phyloP scores from a whole-genome alignment of 1,140 invertebrate genomes.

The Oreohelix idahoensis region DNA sequence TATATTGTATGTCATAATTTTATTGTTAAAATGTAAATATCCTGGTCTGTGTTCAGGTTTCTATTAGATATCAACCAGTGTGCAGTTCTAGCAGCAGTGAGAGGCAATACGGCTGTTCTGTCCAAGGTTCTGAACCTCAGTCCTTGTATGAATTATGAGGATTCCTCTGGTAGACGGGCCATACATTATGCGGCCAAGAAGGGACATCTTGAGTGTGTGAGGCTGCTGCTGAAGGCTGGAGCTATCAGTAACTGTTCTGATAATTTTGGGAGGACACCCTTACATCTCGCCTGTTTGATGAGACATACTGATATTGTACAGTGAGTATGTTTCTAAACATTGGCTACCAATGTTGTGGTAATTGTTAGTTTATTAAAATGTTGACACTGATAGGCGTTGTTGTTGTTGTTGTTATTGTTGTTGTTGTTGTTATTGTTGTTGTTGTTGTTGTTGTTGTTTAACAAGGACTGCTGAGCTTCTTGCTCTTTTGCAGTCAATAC shows the following conservation, averaged over 20 bases:
- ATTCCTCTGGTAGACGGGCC: not conserved
- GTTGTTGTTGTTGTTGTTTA: too few relatives aligned
- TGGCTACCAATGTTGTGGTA: too few relatives aligned
- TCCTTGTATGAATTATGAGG: slow-evolving; percentile 24
- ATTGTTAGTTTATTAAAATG: too few relatives aligned
- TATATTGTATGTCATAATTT: too few relatives aligned
- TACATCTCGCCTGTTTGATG: slow-evolving; percentile 22
- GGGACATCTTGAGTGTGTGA: slow-evolving; percentile 30
- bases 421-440: too few relatives aligned
- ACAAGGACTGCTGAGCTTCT: too few relatives aligned
- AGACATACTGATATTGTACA: slow-evolving; percentile 32
- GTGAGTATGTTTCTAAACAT: too few relatives aligned
- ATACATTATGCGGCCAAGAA: slow-evolving; percentile 39
- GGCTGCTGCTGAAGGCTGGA: slow-evolving; percentile 32
- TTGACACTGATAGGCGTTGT: too few relatives aligned
- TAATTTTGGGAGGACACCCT: not conserved
- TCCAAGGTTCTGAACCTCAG: slow-evolving; percentile 16
- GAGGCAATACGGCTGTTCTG: slow-evolving; percentile 12
- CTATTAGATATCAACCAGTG: slow-evolving; percentile 25
- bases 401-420: too few relatives aligned
- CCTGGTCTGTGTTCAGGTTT: slow-evolving; percentile 17
- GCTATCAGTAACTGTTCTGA: slow-evolving; percentile 35
- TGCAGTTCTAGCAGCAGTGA: slow-evolving; percentile 4
- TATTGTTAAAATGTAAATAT: not conserved
- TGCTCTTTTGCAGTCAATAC: too few relatives aligned